Conservation (phyloP, 2,888 invertebrate genomes). For the Patella ulyssiponensis region DNA sequence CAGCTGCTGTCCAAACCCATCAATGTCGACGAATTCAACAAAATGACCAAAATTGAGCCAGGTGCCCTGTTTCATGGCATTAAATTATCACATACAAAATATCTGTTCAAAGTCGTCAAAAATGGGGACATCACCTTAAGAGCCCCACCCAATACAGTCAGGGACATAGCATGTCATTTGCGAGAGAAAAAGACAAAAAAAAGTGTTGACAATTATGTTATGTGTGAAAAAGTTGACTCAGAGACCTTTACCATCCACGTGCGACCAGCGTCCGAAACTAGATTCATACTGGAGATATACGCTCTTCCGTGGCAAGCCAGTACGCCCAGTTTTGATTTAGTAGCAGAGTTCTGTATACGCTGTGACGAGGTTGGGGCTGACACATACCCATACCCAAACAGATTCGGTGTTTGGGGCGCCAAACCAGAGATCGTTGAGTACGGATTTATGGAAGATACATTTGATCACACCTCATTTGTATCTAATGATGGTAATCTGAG, state of each 20-base stretch:
- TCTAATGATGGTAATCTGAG: neutral
- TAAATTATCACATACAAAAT: constrained; percentile 4
- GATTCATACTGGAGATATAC: constrained; percentile 4
- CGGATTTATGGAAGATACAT: constrained; percentile 16
- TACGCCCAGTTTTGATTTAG: neutral
- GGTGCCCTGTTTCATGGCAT: neutral
- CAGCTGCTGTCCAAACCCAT: constrained; percentile 53
- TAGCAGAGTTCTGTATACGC: constrained; percentile 4
- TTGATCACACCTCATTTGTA: constrained; percentile 5
- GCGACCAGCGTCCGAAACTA: neutral
- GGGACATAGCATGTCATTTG: constrained; percentile 8
- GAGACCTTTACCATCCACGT: constrained; percentile 10
- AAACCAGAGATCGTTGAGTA: neutral
- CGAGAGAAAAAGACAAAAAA: constrained; percentile 6
- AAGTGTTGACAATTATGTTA: neutral
- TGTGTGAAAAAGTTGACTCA: neutral
- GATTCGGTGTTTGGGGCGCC: constrained; percentile 12
- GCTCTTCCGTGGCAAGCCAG: neutral
- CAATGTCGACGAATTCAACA: constrained; percentile 28
- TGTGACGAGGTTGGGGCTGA: constrained; percentile 11
- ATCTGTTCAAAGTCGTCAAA: constrained; percentile 6
- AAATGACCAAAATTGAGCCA: neutral
- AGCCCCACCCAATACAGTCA: neutral
- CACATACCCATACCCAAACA: neutral
- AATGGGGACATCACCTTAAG: constrained; percentile 3